Base-by-base conservation (phyloP, 2,797 vertebrate genomes). In the Mormyrus proboscirostris region DNA sequence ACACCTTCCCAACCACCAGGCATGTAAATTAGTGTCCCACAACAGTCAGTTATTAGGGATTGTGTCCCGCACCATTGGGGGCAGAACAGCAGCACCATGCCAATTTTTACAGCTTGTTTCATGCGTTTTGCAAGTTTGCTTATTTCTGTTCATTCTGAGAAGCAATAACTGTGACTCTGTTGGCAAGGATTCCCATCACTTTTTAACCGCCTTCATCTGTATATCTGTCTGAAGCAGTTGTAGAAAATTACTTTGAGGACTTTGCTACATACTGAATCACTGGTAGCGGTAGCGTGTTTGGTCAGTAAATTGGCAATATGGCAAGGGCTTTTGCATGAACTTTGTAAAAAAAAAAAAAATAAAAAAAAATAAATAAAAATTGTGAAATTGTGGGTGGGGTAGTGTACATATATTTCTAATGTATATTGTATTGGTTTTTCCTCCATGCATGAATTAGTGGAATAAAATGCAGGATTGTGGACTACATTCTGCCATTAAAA, bases 271-370 rank as follows among this genome's bases (percentile, higher is more conserved):
- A 59, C 7, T 51, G 9, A 22, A 55, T 53, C 19, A 76, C 44
- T 8, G 50, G 29, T 86, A 55, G 76, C 33, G 22, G 51, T 44
- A 38, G 50, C 55, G 83, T 50, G 47, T 22, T 59, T 47, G 49
- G 14, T 65, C 22, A 85, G 62, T 65, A 86, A 44, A 87, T 55
- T 76, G 73, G 62, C 83, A 89, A 76, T 89, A 79, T 59, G 50
- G 62, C 59, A 89, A 89, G 89, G 89, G 84, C 89, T 89, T 73
- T 87, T 87, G 84, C 89, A 89, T 89, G 49, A 73, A 79, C 14
- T 41, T 89, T 73, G 53, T 86, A 50, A 53, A 5, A 47, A 29
- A 44, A 41, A 38, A 50, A 49, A 33, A 4, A 16, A 55, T 86
- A 50, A 53, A 5, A 47, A 29, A 44, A 44, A 41, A 50, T 33